Conservation (phyloP, 1,140 invertebrate genomes). For the Phocides pigmalion region DNA sequence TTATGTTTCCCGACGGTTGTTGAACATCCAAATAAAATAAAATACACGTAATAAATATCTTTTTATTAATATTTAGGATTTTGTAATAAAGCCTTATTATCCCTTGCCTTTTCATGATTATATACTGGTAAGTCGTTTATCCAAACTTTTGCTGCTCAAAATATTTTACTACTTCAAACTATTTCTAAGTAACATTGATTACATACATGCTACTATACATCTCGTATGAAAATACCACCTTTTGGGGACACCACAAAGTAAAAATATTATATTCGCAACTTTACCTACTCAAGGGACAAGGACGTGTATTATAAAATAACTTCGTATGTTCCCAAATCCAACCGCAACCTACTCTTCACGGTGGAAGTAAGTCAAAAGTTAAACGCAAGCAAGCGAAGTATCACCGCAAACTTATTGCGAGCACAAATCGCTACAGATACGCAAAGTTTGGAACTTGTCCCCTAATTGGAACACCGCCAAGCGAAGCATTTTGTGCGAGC, state of each 20-base stretch:
- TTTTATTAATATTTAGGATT: too few species aligned
- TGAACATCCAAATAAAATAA: too few species aligned
- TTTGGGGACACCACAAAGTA: background rate
- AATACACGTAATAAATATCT: too few species aligned
- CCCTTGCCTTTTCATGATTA: too few species aligned
- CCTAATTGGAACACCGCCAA: slow-evolving; percentile 23
- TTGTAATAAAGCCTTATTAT: too few species aligned
- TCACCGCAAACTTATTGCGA: slow-evolving; percentile 13
- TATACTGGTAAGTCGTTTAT: too few species aligned
- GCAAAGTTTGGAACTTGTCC: slow-evolving; percentile 10
- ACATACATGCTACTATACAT: too few species aligned
- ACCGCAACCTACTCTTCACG: slow-evolving; percentile 3
- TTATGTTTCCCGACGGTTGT: too few species aligned
- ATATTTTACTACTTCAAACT: too few species aligned
- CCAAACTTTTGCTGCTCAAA: too few species aligned
- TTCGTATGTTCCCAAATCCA: background rate
- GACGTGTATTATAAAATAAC: background rate
- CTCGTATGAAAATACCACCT: too few species aligned
- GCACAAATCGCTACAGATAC: slow-evolving; percentile 17
- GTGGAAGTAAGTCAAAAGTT: slow-evolving; percentile 7
- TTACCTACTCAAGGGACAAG: background rate
- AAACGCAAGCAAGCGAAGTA: slow-evolving; percentile 18
- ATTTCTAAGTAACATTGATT: too few species aligned
- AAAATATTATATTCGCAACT: background rate
- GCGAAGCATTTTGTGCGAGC: slow-evolving; percentile 10